These are phyloP conservation scores for Cheilosia soror DNA, from an alignment of 2,888 invertebrate genomes.

Conservation along the genomic window DNA sequence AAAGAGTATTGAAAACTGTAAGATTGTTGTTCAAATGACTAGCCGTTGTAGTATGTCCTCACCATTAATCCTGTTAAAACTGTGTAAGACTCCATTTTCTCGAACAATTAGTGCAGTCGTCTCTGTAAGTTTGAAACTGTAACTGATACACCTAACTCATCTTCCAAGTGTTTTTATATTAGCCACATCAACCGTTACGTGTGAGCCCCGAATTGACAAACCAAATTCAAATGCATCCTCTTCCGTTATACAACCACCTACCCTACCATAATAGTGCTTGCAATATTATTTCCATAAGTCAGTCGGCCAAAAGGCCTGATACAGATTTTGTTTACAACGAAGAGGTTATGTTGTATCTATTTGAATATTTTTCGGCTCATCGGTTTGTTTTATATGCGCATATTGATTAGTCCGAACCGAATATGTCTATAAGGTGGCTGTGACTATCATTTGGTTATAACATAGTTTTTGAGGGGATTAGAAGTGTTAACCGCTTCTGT, in stretches of 20 bases:
- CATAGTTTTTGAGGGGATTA: not conserved
- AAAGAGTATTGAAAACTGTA: not conserved
- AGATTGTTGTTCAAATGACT: not conserved
- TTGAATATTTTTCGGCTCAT: conserved; percentile 34
- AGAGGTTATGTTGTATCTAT: conserved; percentile 26
- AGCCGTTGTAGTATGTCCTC: not conserved
- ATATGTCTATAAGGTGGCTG: not conserved
- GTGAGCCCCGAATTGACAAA: conserved; percentile 15
- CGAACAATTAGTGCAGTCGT: conserved; percentile 13
- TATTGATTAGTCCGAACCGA: conserved; percentile 26
- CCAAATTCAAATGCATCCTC: conserved; percentile 53
- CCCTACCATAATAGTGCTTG: conserved; percentile 60
- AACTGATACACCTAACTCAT: conserved; percentile 53
- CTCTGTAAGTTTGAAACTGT: conserved; percentile 35
- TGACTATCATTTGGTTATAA: not conserved
- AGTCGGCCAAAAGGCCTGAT: conserved; percentile 6
- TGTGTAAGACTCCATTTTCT: conserved; percentile 25
- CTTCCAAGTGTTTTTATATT: conserved; percentile 60
- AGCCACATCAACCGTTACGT: conserved; percentile 54
- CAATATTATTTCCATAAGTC: conserved; percentile 51
- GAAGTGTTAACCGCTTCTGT: not conserved
- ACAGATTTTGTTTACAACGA: not conserved
- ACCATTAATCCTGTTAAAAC: conserved; percentile 39
- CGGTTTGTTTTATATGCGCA: conserved; percentile 43
- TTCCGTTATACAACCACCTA: conserved; percentile 55